phyloP scores from a whole-genome alignment of 2,797 vertebrate genomes.

The Fringilla coelebs region DNA sequence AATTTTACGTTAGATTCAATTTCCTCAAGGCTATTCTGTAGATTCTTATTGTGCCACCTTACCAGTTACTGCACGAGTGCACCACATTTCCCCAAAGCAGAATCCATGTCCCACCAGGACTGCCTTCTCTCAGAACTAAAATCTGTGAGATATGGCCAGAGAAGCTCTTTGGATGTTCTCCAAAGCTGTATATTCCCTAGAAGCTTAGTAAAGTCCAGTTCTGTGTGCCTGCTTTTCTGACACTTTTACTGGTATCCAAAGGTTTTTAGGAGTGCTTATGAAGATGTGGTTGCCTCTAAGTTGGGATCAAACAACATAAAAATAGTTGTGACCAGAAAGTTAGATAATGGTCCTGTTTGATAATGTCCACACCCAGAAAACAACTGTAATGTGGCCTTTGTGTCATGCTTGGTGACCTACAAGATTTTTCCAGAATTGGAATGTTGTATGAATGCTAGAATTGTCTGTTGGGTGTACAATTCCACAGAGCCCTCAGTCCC shows the following conservation, averaged over 20 bases:
- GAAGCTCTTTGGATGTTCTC: not conserved
- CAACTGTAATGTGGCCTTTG: not conserved
- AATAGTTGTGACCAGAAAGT: not conserved
- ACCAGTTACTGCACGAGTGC: not conserved
- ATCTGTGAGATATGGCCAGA: not conserved
- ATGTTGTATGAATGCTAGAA: not conserved
- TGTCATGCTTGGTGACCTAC: not conserved
- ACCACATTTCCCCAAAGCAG: not conserved
- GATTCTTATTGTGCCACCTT: not conserved
- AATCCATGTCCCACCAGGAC: not conserved
- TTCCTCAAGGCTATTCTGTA: not conserved
- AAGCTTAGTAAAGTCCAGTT: not conserved
- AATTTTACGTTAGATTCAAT: not conserved
- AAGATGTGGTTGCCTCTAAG: not conserved
- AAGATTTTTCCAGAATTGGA: not conserved
- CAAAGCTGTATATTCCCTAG: not conserved
- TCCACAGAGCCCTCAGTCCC: not conserved
- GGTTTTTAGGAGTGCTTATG: not conserved
- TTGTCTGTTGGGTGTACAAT: not conserved
- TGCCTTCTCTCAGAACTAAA: not conserved
- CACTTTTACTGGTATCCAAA: not conserved
- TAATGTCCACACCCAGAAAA: not conserved
- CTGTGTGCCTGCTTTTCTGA: not conserved
- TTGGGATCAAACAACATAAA: not conserved
- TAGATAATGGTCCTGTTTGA: not conserved